Conservation (phyloP, 2,888 invertebrate species). For the Eustalomyia histrio region DNA sequence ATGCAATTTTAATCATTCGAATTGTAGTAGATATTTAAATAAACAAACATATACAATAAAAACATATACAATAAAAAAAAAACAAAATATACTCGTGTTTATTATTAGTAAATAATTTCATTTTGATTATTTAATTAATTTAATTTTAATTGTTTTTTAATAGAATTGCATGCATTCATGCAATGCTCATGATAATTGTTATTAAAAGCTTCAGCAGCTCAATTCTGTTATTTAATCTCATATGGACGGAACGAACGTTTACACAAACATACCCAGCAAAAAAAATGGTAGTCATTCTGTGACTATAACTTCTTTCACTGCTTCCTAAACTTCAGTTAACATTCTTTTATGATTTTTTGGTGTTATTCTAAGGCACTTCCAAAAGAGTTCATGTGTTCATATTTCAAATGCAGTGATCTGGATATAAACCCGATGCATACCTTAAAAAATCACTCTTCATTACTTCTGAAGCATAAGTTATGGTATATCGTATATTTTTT, state of each 20-base stretch:
- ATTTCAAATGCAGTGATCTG: too few species aligned
- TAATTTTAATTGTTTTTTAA: constrained; percentile 75
- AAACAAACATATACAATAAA: not conserved
- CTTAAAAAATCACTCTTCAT: too few species aligned
- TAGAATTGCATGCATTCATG: constrained; percentile 61
- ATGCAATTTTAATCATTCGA: not conserved
- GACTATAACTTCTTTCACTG: too few species aligned
- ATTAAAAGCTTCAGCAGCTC: constrained; percentile 3
- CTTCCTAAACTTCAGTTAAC: too few species aligned
- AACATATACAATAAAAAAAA: not conserved
- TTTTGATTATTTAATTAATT: constrained; percentile 71
- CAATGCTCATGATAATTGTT: constrained; percentile 25
- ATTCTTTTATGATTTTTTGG: too few species aligned
- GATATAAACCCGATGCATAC: too few species aligned
- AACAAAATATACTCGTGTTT: constrained; percentile 6
- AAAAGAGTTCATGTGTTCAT: too few species aligned
- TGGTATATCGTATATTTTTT: too few species aligned
- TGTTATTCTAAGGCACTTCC: too few species aligned
- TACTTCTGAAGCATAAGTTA: too few species aligned
- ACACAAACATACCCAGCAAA: too few species aligned
- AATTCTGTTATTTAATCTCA: not conserved
- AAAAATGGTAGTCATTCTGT: too few species aligned
- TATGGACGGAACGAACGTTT: constrained; percentile 2
- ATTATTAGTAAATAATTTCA: constrained; percentile 27
- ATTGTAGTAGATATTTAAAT: not conserved